These are phyloP conservation scores for Antennarius maculatus DNA, from an alignment of 2,797 vertebrate species.

Conservation along the genomic window DNA sequence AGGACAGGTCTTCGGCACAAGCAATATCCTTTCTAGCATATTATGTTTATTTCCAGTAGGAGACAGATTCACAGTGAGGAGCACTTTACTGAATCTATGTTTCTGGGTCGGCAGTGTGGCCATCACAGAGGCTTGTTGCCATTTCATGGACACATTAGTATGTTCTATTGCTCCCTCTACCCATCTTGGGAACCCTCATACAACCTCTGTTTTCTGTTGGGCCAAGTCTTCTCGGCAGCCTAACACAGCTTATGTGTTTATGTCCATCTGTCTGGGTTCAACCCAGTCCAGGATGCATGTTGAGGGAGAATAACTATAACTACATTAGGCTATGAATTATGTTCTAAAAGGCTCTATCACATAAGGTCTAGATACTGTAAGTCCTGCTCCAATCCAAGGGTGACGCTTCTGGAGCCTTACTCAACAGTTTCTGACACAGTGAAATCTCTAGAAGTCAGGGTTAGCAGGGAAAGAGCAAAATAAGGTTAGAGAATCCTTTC, in stretches of 20 bases:
- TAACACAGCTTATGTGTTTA: slow-evolving; percentile 38
- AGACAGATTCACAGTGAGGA: neutral
- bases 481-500: slow-evolving; percentile 53
- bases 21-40: neutral
- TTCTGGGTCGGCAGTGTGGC: slow-evolving; percentile 20
- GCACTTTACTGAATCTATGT: neutral
- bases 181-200: slow-evolving; percentile 9
- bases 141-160: slow-evolving; percentile 11
- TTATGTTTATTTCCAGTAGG: too few relatives aligned
- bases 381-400: slow-evolving; percentile 20
- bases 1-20: too few relatives aligned
- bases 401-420: slow-evolving; percentile 25
- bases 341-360: slow-evolving; percentile 34
- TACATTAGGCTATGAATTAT: slow-evolving; percentile 41
- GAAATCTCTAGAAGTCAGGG: slow-evolving; percentile 49
- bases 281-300: slow-evolving; percentile 51
- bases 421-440: slow-evolving; percentile 24
- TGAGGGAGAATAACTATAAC: slow-evolving; percentile 47
- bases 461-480: slow-evolving; percentile 27
- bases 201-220: slow-evolving; percentile 12
- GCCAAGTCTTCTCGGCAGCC: slow-evolving; percentile 30
- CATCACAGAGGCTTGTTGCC: slow-evolving; percentile 20
- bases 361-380: slow-evolving; percentile 34
- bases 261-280: slow-evolving; percentile 43
- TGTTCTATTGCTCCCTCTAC: slow-evolving; percentile 21